Conservation (phyloP, 2,888 invertebrate species). For the Hesperia comma region DNA sequence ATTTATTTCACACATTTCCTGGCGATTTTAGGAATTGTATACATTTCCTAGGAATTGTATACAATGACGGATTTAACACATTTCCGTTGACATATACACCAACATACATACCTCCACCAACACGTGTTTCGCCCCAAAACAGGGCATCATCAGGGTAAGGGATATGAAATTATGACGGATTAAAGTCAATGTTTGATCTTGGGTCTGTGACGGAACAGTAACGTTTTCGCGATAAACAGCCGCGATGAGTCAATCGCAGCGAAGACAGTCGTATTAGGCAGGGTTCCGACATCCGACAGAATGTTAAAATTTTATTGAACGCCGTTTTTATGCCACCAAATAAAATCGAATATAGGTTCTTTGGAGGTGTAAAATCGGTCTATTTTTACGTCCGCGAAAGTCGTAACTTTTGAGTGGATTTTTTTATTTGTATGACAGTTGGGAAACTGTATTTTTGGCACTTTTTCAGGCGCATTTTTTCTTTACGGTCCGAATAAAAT, state of each 20-base stretch:
- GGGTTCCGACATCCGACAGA: constrained; percentile 59
- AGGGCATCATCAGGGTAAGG: no score
- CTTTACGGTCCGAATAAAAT: constrained; percentile 28
- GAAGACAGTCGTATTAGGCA: constrained; percentile 50
- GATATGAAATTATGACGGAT: no score
- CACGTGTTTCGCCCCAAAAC: no score
- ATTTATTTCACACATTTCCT: no score
- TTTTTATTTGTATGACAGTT: constrained; percentile 73
- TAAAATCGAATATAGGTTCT: constrained; percentile 70
- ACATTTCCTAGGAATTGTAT: no score
- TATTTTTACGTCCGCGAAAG: constrained; percentile 72
- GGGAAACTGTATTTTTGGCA: constrained; percentile 57
- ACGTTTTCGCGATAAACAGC: constrained; percentile 17
- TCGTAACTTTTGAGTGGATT: constrained; percentile 72
- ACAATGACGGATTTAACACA: no score
- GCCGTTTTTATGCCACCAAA: constrained; percentile 67
- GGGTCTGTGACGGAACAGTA: background rate
- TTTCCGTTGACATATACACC: no score
- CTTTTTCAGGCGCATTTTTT: constrained; percentile 29
- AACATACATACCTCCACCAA: no score
- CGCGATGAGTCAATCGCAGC: constrained; percentile 35
- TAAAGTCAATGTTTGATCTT: background rate
- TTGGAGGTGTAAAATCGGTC: constrained; percentile 76
- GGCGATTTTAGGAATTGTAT: no score
- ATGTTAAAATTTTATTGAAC: constrained; percentile 77